Base-by-base conservation (phyloP, 2,888 invertebrate species). In the Saturnia japonica region DNA sequence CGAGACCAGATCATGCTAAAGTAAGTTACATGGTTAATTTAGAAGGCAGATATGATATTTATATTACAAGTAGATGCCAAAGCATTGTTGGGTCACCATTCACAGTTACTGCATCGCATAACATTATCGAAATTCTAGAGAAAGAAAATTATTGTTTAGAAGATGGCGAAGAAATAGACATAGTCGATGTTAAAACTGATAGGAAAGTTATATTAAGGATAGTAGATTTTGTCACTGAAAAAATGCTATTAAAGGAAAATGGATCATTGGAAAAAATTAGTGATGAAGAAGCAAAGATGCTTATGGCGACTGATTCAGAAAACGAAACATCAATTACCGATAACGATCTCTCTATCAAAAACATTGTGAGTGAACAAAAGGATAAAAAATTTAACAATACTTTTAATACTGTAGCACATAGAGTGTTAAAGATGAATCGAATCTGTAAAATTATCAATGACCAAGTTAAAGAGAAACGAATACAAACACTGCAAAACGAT, bases 1-100 rank as follows among this genome's bases (percentile, higher is more conserved):
- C 88, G 34, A 89, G 90, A 78, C 81, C 84, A 42, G 95, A 95
- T 74, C 90, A 95, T 76, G 90, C 90, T 0, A 95, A 93, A 86
- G 85, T 95, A 60, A 88, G 88, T 57, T 96, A 95, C 74, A 84
- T 86, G 1, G 94, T 95, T 0, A 89, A 85, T 66, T 83, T 90
- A 73, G 91, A 92, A 78, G 96, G 96, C 4, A 92, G 93, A 80
- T 95, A 95, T 79, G 94, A 95, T 84, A 88, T 96, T 54, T 94
- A 91, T 45, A 90, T 96, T 64, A 94, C 94, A 22, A 94, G 94
- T 70, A 91, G 94, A 81, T 95, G 95, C 0, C 93, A 94, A 80
- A 90, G 92, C 77, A 89, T 95, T 60, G 91, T 93, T 47, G 95
- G 95, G n/a, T 95, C 95, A 34, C 96, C 96, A 1, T 96, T 94